phyloP scores from a whole-genome alignment of 1,140 invertebrate genomes.

The Nasonia longicornis region DNA sequence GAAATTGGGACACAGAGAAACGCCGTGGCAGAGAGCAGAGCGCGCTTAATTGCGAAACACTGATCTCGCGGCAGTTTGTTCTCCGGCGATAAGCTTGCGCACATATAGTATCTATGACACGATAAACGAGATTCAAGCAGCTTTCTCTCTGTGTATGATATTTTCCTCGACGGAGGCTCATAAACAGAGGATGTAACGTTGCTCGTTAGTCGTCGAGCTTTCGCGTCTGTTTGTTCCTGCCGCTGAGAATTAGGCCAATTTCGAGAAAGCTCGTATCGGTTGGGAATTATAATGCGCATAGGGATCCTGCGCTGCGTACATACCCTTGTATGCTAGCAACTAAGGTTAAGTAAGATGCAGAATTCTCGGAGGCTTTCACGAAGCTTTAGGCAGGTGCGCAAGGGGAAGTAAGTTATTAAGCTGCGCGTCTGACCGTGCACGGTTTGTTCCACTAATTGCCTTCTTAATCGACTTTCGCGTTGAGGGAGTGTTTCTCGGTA shows the following conservation, averaged over 20 bases:
- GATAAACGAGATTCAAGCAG: not conserved
- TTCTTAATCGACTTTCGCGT: no score
- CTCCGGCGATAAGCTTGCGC: not conserved
- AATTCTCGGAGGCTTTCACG: not conserved
- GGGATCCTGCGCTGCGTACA: no score
- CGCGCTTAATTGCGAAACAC: conserved; percentile 2
- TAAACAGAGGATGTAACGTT: not conserved
- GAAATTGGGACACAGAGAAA: not conserved
- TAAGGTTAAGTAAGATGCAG: not conserved
- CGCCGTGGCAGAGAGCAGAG: not conserved
- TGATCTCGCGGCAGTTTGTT: not conserved
- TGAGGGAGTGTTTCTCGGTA: no score
- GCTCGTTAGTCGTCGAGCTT: not conserved
- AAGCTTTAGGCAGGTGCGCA: not conserved
- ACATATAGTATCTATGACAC: not conserved
- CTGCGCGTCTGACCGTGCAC: no score
- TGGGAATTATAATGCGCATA: not conserved
- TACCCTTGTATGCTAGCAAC: no score
- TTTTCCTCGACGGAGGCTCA: not conserved
- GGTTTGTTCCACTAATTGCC: no score
- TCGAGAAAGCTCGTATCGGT: not conserved
- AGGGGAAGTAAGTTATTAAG: not conserved
- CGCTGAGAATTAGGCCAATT: not conserved
- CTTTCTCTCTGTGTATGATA: not conserved
- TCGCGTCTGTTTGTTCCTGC: not conserved